Evolutionary conservation across 1,140 invertebrate species (phyloP), one percentile per base, ranked within the genome.

Genomic region (Saccostrea glomerata): DNA sequence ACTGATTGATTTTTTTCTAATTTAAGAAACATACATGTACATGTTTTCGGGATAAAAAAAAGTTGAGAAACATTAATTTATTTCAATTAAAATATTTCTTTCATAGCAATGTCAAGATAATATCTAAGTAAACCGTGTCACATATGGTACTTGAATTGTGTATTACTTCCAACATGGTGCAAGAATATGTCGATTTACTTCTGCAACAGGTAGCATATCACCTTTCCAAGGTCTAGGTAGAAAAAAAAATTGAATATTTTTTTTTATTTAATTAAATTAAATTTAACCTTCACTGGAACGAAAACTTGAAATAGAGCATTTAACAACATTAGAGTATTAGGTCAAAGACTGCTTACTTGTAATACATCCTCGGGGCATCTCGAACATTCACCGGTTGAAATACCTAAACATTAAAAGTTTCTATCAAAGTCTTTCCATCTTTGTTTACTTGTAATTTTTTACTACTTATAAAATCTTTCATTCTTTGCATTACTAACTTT

Each of bases 321-420:
- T 54, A 47, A 11, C 30, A 66, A 84, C 17, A 84, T 11, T 11
- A 55, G 5, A 9, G 47, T 47, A 47, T 6, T 7, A 47, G 47
- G 47, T 6, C 47, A 47, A 47, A 47, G 47, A 47, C 60, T n/a
- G 89, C 90, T 91, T 88, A 92, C 92, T 90, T 91, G 63, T 92
- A 92, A 73, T 92, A 92, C 92, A 92, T 92, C 20, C 92, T 60
- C 4, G 92, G 91, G 25, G 92, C 91, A 40, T 89, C 88, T 88
- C 90, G 91, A 13, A 92, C 90, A 58, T 92, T 92, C 1, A 90
- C 70, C n/a, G 88, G 30, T 87, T 92, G 92, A 84, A 92, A 92
- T 30, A 92, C 90, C 91, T 92, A 30, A 77, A 36, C 6, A 63
- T 17, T 6, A 60, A 63, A 20, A n/a, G n/a, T 63, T 63, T 63